These are phyloP conservation scores for Lepidocyrtinus sp. DNA, from an alignment of 2,888 invertebrate genomes.

Conservation along the genomic window DNA sequence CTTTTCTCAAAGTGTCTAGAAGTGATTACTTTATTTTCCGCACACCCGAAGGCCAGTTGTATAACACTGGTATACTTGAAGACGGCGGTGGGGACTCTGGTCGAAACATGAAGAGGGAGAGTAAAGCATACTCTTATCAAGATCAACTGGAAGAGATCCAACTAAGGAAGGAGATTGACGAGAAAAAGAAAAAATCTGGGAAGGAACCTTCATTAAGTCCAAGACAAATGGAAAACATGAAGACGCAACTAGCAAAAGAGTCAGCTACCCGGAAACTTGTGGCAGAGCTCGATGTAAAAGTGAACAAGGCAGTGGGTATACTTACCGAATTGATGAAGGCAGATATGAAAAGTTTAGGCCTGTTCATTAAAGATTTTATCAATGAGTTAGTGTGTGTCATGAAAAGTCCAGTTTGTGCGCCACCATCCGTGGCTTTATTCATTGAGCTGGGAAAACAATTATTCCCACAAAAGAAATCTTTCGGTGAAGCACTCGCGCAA, in stretches of 20 bases:
- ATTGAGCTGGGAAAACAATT: constrained; percentile 75
- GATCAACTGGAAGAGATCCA: constrained; percentile 97
- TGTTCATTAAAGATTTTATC: constrained; percentile 77
- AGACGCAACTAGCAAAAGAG: constrained; percentile 89
- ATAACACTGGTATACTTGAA: constrained; percentile 84
- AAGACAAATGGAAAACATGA: constrained; percentile 94
- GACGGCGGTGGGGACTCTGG: constrained; percentile 64
- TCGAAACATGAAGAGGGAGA: constrained; percentile 91
- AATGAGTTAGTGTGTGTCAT: constrained; percentile 78
- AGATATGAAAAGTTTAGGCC: constrained; percentile 75
- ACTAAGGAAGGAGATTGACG: constrained; percentile 91
- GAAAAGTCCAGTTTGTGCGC: constrained; percentile 85
- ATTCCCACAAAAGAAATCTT: constrained; percentile 38
- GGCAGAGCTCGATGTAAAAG: constrained; percentile 70
- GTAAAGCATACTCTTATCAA: constrained; percentile 96
- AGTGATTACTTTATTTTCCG: constrained; percentile 86
- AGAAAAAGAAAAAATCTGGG: constrained; percentile 86
- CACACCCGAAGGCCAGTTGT: constrained; percentile 91
- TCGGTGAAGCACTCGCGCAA: constrained; percentile 79
- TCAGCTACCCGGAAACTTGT: constrained; percentile 78
- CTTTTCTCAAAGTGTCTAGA: constrained; percentile 81
- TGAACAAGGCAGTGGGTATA: constrained; percentile 71
- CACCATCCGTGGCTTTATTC: constrained; percentile 78
- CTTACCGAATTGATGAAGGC: constrained; percentile 73
- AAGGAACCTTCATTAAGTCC: constrained; percentile 81